Percentiles rank a stretch among this genome's conserved stretches.
Conservation (phyloP, 2,113 vertebrate genomes). For the Gadus chalcogrammus region DNA sequence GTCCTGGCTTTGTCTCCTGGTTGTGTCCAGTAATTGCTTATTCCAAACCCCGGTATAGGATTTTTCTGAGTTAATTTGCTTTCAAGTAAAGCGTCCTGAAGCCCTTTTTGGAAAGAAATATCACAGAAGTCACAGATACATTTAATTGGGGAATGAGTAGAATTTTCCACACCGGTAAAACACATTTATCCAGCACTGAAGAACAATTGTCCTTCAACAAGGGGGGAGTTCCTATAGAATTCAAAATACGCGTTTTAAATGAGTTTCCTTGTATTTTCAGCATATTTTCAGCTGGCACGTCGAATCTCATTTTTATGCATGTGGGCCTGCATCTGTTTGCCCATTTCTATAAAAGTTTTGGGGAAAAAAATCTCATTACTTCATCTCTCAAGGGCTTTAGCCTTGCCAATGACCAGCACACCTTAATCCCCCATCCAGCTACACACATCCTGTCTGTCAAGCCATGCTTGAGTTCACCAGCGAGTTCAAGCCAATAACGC, state of each 20-base stretch:
- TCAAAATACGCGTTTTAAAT: too few species aligned
- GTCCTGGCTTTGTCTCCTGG: slow-evolving; percentile 36
- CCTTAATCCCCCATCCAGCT: background rate
- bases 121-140: slow-evolving; percentile 4
- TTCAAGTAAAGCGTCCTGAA: slow-evolving; percentile 36
- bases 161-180: slow-evolving; percentile 18
- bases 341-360: too few species aligned
- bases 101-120: background rate
- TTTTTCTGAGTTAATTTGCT: slow-evolving; percentile 36
- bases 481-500: slow-evolving; percentile 34
- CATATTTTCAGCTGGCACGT: too few species aligned
- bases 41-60: slow-evolving; percentile 11
- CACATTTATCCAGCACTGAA: background rate
- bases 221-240: too few species aligned
- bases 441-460: slow-evolving; percentile 27
- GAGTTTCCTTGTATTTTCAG: too few species aligned
- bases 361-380: slow-evolving; percentile 28
- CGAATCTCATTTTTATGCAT: too few species aligned
- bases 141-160: slow-evolving; percentile 19
- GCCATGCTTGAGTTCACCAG: slow-evolving; percentile 33
- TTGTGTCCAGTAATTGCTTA: slow-evolving; percentile 14
- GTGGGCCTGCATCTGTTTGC: too few species aligned
- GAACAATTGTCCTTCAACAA: too few species aligned
- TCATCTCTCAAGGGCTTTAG: slow-evolving; percentile 20
- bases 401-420: slow-evolving; percentile 23